A percentile compares a stretch with the other conserved stretches of the same genome.
phyloP scores from a whole-genome alignment of 2,797 vertebrate genomes.

The Artibeus lituratus region DNA sequence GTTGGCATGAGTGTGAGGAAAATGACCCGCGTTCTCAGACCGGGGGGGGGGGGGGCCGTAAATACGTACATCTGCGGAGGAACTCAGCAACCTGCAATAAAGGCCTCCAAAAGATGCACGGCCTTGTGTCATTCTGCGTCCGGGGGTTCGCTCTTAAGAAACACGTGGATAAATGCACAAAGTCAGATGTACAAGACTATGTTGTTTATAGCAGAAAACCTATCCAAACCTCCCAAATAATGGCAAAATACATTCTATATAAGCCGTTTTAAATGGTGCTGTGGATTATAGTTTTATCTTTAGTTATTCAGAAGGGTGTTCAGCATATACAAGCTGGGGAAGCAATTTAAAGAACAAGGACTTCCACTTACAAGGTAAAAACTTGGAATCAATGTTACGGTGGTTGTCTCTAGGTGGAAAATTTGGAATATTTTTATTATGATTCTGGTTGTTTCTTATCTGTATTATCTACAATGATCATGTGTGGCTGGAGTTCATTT shows the following conservation, averaged over 20 bases:
- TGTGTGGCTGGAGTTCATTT: neutral
- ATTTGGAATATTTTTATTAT: neutral
- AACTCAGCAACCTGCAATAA: neutral
- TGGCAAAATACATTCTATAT: neutral
- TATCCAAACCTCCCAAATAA: neutral
- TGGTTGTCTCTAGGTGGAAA: neutral
- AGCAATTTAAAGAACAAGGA: neutral
- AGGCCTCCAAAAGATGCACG: neutral
- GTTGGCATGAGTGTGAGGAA: neutral
- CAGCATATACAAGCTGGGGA: neutral
- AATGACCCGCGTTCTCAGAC: neutral
- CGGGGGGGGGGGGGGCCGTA: neutral
- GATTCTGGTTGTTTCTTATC: neutral
- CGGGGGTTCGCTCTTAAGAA: neutral
- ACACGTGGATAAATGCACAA: neutral
- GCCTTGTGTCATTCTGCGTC: neutral
- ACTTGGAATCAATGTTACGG: neutral
- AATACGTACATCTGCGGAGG: neutral
- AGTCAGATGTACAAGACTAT: neutral
- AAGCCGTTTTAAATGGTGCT: neutral
- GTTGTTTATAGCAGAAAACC: neutral
- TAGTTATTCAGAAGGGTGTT: neutral
- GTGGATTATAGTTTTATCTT: neutral
- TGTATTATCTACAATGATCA: neutral
- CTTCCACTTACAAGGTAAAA: neutral